phyloP scores from a whole-genome alignment of 1,140 invertebrate genomes.

The Listronotus oregonensis region DNA sequence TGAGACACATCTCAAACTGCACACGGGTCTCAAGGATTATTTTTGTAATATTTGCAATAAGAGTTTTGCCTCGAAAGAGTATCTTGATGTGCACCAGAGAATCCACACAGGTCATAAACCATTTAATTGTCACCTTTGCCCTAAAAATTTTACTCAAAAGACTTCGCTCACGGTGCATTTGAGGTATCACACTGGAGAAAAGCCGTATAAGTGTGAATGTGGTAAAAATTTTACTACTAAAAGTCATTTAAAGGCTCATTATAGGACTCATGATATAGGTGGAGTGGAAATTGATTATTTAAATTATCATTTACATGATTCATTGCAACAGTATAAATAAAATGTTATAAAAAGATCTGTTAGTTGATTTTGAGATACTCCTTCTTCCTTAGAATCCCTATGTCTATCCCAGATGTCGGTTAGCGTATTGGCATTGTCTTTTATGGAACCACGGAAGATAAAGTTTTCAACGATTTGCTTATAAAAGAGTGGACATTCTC shows the following conservation, averaged over 20 bases:
- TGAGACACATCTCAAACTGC: slow-evolving; percentile 50
- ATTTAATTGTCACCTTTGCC: slow-evolving; percentile 75
- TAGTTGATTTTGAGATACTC: too few relatives aligned
- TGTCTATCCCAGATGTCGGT: too few relatives aligned
- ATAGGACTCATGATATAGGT: slow-evolving; percentile 47
- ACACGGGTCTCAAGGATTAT: slow-evolving; percentile 53
- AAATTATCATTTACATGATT: slow-evolving; percentile 24
- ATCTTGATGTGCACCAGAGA: slow-evolving; percentile 75
- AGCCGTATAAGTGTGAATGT: slow-evolving; percentile 69
- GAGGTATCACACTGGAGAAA: slow-evolving; percentile 74
- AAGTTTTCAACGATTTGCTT: too few relatives aligned
- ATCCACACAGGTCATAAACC: slow-evolving; percentile 77
- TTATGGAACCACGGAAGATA: too few relatives aligned
- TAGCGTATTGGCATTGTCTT: too few relatives aligned
- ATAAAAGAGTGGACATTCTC: too few relatives aligned
- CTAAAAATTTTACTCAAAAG: slow-evolving; percentile 72
- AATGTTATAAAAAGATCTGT: too few relatives aligned
- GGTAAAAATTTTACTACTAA: slow-evolving; percentile 56
- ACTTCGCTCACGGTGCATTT: slow-evolving; percentile 57
- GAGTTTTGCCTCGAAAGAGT: slow-evolving; percentile 72
- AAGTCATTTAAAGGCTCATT: slow-evolving; percentile 49
- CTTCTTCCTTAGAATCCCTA: too few relatives aligned
- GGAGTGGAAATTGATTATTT: slow-evolving; percentile 44
- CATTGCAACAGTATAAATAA: background rate
- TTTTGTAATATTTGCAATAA: slow-evolving; percentile 52